A percentile compares a stretch with the other conserved stretches of the same genome.
Evolutionary conservation across 2,888 invertebrate genomes (phyloP).

Genomic region (Pedicia rivosa): DNA sequence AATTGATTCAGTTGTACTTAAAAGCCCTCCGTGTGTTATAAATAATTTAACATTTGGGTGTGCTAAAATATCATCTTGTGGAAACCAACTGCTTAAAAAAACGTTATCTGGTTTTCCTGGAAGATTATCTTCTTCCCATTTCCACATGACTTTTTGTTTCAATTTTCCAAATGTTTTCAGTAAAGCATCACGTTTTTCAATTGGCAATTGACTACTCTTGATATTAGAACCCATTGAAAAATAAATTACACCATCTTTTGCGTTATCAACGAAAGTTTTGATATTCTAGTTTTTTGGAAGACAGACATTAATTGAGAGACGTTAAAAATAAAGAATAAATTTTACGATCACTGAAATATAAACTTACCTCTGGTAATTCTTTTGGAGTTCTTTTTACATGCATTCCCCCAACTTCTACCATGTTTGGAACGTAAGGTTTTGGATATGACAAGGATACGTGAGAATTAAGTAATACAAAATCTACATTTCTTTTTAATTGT

Average conservation of each 20-base stretch:
- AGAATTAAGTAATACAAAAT: constrained; percentile 24
- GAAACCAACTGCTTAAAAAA: constrained; percentile 30
- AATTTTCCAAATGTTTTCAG: constrained; percentile 9
- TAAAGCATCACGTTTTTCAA: constrained; percentile 7
- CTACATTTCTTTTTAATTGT: constrained; percentile 19
- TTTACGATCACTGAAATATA: neutral
- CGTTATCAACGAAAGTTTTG: constrained; percentile 26
- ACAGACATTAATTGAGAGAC: too few relatives aligned
- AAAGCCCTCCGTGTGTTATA: constrained; percentile 33
- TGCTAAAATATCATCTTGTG: constrained; percentile 31
- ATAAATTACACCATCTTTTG: constrained; percentile 31
- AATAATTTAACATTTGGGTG: constrained; percentile 32
- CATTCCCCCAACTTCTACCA: constrained; percentile 29
- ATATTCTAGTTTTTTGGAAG: constrained; percentile 16
- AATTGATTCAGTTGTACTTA: constrained; percentile 33
- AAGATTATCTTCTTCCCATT: constrained; percentile 16
- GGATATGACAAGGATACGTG: constrained; percentile 25
- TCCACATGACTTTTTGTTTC: constrained; percentile 10
- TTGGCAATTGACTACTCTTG: constrained; percentile 19
- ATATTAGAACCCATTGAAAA: constrained; percentile 33
- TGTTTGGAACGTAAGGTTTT: constrained; percentile 27
- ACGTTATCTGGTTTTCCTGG: constrained; percentile 23
- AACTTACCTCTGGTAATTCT: constrained; percentile 17
- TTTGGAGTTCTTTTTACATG: constrained; percentile 22
- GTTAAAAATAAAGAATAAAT: neutral